Evolutionary conservation across 2,113 vertebrate species (phyloP), one percentile per base, ranked within the genome.

Genomic region (Saguinus imperator): DNA sequence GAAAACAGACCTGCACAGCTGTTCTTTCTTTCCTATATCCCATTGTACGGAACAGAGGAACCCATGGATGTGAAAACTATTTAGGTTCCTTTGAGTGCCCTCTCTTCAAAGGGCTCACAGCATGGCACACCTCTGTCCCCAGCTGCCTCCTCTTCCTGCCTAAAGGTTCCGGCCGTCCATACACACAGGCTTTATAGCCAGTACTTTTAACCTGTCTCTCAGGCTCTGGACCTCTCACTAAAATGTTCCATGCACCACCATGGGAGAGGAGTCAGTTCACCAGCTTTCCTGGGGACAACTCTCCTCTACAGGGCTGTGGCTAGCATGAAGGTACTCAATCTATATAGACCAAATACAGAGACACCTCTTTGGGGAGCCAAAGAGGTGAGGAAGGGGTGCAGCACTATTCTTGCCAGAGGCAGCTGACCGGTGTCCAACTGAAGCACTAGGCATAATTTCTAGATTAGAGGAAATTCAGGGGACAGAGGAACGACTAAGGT

Each of bases 221-320:
- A 35, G 86, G 52, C 27, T 35, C 52, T 6, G 10, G 11, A 14
- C 27, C 50, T 29, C 43, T 40, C 45, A 50, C 25, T 16, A 40
- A 35, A 66, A 90, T 0, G 1, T 29, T n/a, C 11, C 25, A 50
- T 0, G 10, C 0, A 6, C 23, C 75, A 66, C 16, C 10, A 50
- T 0, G 9, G 25, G 40, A 66, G 45, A 32, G 2, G 11, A 14
- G 9, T 14, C 13, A 20, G 45, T 18, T 40, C 2, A 4, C 23
- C 35, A 40, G 4, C 1, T 11, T 37, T 40, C 27, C 16, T 20
- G 75, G 79, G 21, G 43, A 90, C 40, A 8, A 61, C 18, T 18
- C 21, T 20, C 1, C 29, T 35, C 55, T 12, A 37, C 14, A 17
- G 29, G 55, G 40, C 55, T 77, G 40, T 40, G 55, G 6, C 40